phyloP scores from a whole-genome alignment of 30 jellyfish, hydroid and myxozoan genomes.

The Pseudorhiza aurosa region DNA sequence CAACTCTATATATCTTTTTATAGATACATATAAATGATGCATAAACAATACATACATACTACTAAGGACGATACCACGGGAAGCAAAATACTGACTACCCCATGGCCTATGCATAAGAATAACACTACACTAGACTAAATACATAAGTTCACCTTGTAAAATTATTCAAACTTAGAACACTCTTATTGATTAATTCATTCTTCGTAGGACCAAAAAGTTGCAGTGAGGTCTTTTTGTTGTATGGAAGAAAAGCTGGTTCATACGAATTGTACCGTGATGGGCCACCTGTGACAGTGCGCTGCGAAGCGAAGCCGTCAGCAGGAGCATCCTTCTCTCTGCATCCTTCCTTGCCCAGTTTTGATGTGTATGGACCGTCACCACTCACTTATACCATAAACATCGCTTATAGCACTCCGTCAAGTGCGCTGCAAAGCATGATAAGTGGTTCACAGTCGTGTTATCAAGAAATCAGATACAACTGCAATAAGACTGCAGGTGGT shows the following conservation, averaged over 20 bases:
- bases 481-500: slow-evolving; percentile 3
- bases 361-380: slow-evolving; percentile 6
- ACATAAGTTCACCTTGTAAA: too few relatives aligned
- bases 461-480: not conserved
- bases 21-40: too few relatives aligned
- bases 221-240: not conserved
- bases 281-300: not conserved
- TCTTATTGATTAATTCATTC: too few relatives aligned
- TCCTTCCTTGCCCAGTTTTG: not conserved
- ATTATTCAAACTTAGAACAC: too few relatives aligned
- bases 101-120: too few relatives aligned
- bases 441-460: not conserved
- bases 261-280: not conserved
- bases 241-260: not conserved
- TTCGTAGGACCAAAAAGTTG: slow-evolving; percentile 20
- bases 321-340: not conserved
- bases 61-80: too few relatives aligned
- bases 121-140: too few relatives aligned
- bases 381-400: not conserved
- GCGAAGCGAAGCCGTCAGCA: not conserved
- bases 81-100: too few relatives aligned
- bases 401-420: not conserved
- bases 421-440: not conserved
- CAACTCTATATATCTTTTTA: too few relatives aligned
- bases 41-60: too few relatives aligned